Evolutionary conservation across 2,888 invertebrate species (phyloP), one percentile per base, ranked within the genome.

Genomic region (Prosopocoilus inquinatus): DNA sequence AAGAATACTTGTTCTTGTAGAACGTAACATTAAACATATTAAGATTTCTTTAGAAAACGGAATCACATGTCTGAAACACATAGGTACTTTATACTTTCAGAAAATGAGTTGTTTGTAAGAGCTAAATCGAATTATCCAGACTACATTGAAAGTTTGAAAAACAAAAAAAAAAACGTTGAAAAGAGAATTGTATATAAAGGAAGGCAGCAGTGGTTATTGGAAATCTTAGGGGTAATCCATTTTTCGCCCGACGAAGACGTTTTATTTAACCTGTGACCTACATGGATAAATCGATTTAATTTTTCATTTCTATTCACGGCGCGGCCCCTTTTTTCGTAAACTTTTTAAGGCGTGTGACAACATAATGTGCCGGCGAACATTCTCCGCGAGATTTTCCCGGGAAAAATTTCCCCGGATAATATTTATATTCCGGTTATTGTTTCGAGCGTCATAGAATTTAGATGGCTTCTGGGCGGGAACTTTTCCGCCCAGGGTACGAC

Each of bases 301-400:
- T 49, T 49, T 49, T 49, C 49, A 49, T 49, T 39, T 49, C 49
- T 38, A 28, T 38, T 49, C 49, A 20, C 11, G 39, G 38, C 39
- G 9, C 39, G 16, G 11, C 62, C 62, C 60, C 57, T 62, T 41
- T 41, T 41, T 15, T 16, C 9, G 9, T 9, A 41, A 28, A 13
- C 9, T 9, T 41, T 41, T 41, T 38, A 38, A 12, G 12, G 38
- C 38, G 12, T 38, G 38, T 38, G 38, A 13, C 12, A 12, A 38
- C 38, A 38, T 38, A 38, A 38, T 38, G 12, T 38, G 20, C 20
- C 20, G 20, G 7, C 5, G 20, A 28, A 28, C 20, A 28, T 28
- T 28, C 7, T 28, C 20, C 20, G 20, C 20, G 20, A 28, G 20
- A 28, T 28, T 28, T 28, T 28, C 20, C 20, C 20, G 20, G 20